Evolutionary conservation across 92 coral and sea anemone species (phyloP).

Genomic region (Hydrozoanthus gracilis): DNA sequence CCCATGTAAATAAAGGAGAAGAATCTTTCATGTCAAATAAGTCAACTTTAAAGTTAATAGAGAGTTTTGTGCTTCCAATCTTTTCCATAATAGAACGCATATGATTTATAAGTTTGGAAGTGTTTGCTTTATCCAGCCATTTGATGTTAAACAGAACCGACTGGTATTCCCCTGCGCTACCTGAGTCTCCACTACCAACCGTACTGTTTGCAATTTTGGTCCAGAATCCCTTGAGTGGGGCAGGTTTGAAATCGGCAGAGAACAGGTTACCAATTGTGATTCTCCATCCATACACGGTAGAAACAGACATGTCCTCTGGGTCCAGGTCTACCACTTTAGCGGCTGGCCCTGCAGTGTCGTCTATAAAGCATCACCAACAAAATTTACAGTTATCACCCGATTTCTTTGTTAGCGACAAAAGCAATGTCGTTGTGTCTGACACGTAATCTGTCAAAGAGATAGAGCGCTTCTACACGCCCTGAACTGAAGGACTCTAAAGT

Average conservation of each 20-base stretch:
- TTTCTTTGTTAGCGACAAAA: too few species aligned
- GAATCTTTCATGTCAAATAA: slow-evolving; percentile 22
- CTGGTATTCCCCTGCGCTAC: slow-evolving; percentile 65
- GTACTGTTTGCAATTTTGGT: slow-evolving; percentile 30
- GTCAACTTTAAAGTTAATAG: slow-evolving; percentile 81
- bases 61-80: slow-evolving; percentile 53
- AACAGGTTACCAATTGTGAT: slow-evolving; percentile 64
- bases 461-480: too few species aligned
- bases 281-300: slow-evolving; percentile 83
- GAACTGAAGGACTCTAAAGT: too few species aligned
- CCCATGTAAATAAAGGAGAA: slow-evolving; percentile 55
- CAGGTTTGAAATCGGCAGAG: slow-evolving; percentile 71
- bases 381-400: too few species aligned
- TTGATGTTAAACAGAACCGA: slow-evolving; percentile 67
- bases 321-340: slow-evolving; percentile 83
- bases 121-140: slow-evolving; percentile 45
- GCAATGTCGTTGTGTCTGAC: too few species aligned
- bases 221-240: slow-evolving; percentile 69
- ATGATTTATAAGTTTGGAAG: slow-evolving; percentile 49
- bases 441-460: too few species aligned
- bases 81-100: slow-evolving; percentile 49
- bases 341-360: slow-evolving; percentile 42
- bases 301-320: slow-evolving; percentile 58
- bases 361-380: slow-evolving; percentile 3
- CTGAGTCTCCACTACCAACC: not conserved